Percentiles rank a stretch among this genome's conserved stretches.
phyloP scores from a whole-genome alignment of 2,888 invertebrate species.

The Pegoplata infirma region DNA sequence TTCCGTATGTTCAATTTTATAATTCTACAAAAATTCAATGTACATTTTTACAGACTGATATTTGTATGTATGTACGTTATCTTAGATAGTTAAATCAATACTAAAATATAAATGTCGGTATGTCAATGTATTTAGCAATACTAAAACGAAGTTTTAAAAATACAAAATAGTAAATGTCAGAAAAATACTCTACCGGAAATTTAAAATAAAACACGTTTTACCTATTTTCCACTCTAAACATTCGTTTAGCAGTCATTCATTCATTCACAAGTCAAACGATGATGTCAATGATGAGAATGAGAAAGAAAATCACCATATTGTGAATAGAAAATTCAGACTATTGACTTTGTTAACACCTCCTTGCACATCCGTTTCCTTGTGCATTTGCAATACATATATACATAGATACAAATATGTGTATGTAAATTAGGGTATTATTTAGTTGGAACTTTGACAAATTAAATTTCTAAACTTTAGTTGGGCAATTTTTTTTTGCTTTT shows the following conservation, averaged over 20 bases:
- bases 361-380: conserved; percentile 34
- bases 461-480: too few species aligned
- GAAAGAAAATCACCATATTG: conserved; percentile 11
- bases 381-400: not conserved
- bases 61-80: too few species aligned
- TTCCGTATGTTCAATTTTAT: too few species aligned
- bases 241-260: conserved; percentile 15
- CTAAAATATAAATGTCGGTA: too few species aligned
- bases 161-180: not conserved
- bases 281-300: not conserved
- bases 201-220: conserved; percentile 6
- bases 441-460: too few species aligned
- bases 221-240: not conserved
- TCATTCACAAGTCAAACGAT: conserved; percentile 33
- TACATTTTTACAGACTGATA: too few species aligned
- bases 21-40: too few species aligned
- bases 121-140: too few species aligned
- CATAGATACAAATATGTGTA: not conserved
- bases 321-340: conserved; percentile 27
- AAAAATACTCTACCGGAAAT: not conserved
- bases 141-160: not conserved
- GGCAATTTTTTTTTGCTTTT: too few species aligned
- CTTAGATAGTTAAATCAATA: too few species aligned
- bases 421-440: too few species aligned
- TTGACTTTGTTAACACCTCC: conserved; percentile 48